Percentiles rank a stretch among this genome's conserved stretches.
These are phyloP conservation scores for Corythoichthys haematopterus DNA, from an alignment of 2,113 vertebrate species.

Conservation along the genomic window DNA sequence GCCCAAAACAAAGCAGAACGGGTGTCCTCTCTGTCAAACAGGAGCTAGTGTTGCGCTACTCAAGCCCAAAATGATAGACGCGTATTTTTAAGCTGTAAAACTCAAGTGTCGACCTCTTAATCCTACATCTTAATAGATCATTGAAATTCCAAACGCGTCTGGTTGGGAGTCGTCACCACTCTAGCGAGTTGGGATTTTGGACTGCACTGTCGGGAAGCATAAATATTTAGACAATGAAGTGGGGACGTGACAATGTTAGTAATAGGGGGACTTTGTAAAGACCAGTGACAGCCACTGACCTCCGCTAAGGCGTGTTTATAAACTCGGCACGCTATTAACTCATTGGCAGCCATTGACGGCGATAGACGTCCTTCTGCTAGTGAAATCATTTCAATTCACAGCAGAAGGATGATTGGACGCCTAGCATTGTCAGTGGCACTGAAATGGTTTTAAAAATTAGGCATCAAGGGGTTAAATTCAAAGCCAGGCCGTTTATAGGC, in stretches of 20 bases:
- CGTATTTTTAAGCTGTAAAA: neutral
- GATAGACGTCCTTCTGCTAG: constrained; percentile 32
- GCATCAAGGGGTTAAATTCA: neutral
- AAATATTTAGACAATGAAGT: constrained; percentile 58
- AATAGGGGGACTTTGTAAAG: constrained; percentile 32
- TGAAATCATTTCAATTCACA: too few relatives aligned
- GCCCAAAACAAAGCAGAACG: too few relatives aligned
- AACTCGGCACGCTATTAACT: constrained; percentile 11
- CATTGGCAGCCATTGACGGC: constrained; percentile 26
- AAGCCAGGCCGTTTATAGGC: constrained; percentile 4
- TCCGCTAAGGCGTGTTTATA: constrained; percentile 56
- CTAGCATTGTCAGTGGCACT: neutral
- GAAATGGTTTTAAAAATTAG: constrained; percentile 9
- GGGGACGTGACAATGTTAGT: constrained; percentile 44
- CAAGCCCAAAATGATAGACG: too few relatives aligned
- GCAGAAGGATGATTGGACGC: constrained; percentile 27
- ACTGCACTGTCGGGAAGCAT: constrained; percentile 28
- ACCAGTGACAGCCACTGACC: constrained; percentile 39
- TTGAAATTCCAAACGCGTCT: neutral
- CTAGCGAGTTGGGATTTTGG: constrained; percentile 6
- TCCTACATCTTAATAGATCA: constrained; percentile 10
- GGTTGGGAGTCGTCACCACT: constrained; percentile 2
- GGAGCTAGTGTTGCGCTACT: constrained; percentile 1
- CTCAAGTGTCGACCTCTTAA: neutral
- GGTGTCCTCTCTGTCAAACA: neutral